phyloP scores from a whole-genome alignment of 2,113 vertebrate species.

The Puffinus mauretanicus region DNA sequence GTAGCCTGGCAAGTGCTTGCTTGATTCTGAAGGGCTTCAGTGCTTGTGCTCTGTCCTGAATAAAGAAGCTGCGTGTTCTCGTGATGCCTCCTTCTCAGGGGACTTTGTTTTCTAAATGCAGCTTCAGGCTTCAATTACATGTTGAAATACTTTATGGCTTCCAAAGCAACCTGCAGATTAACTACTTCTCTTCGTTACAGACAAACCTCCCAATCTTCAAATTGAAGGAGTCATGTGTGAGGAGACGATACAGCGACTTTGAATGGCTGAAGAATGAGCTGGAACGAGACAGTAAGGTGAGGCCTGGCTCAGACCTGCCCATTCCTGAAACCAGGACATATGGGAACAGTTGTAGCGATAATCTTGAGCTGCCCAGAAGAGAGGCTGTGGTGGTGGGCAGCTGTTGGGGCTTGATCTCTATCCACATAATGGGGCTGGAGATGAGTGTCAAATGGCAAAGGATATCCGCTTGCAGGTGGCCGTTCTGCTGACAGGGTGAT shows the following conservation, averaged over 20 bases:
- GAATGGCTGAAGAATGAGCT: constrained; percentile 99
- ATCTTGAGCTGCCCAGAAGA: background rate
- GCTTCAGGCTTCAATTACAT: background rate
- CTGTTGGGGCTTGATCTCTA: background rate
- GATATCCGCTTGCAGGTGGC: background rate
- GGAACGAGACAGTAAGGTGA: constrained; percentile 98
- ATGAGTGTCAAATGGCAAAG: background rate
- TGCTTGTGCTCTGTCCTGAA: background rate
- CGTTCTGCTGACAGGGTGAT: background rate
- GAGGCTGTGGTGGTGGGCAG: background rate
- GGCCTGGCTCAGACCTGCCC: background rate
- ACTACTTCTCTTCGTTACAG: constrained; percentile 64
- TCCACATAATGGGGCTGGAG: background rate
- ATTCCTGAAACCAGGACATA: background rate
- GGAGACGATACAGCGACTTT: constrained; percentile 97
- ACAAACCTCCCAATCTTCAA: constrained; percentile 99
- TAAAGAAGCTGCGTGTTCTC: background rate
- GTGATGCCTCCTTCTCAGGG: background rate
- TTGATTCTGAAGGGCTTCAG: background rate
- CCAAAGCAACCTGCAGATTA: background rate
- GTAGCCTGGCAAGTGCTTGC: background rate
- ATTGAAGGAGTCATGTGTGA: constrained; percentile 93
- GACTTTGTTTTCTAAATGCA: background rate
- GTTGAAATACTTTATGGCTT: background rate
- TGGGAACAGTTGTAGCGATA: background rate